Evolutionary conservation across 2,888 invertebrate species (phyloP).

Genomic region (Mamestra brassicae): DNA sequence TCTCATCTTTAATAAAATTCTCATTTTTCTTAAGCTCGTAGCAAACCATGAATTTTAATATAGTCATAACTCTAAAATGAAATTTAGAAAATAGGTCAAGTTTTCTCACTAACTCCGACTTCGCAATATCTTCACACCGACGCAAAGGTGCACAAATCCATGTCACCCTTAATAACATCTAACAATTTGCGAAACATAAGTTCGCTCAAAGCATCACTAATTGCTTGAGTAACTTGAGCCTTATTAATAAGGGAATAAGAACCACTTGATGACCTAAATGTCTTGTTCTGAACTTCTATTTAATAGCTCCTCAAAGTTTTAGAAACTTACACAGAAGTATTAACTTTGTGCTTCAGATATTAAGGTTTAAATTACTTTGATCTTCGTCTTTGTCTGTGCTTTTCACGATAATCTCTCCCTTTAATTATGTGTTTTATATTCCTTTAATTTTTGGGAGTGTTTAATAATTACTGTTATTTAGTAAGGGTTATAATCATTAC

Average conservation of each 20-base stretch:
- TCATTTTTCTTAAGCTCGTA: constrained; percentile 38
- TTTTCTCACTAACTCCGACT: constrained; percentile 29
- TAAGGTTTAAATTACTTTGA: constrained; percentile 66
- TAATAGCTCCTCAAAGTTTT: constrained; percentile 68
- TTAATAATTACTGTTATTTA: constrained; percentile 62
- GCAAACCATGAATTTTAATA: constrained; percentile 57
- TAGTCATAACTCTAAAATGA: constrained; percentile 54
- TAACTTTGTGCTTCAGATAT: constrained; percentile 61
- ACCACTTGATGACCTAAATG: constrained; percentile 50
- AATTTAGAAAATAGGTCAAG: constrained; percentile 57
- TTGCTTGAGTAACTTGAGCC: constrained; percentile 62
- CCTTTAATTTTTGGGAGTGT: constrained; percentile 60
- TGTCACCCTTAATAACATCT: constrained; percentile 62
- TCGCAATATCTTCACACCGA: constrained; percentile 37
- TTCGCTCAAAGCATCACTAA: constrained; percentile 57
- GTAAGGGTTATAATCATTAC: constrained; percentile 57
- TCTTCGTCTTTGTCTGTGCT: constrained; percentile 41
- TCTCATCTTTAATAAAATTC: constrained; percentile 26
- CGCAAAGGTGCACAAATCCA: constrained; percentile 54
- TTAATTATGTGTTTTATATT: constrained; percentile 66
- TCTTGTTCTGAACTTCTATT: constrained; percentile 65
- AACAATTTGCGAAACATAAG: constrained; percentile 67
- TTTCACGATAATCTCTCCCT: constrained; percentile 63
- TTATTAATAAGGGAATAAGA: constrained; percentile 62
- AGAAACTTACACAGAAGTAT: constrained; percentile 65